Evolutionary conservation across 2,797 vertebrate species (phyloP).

Genomic region (Neosilurus hyrtlii): DNA sequence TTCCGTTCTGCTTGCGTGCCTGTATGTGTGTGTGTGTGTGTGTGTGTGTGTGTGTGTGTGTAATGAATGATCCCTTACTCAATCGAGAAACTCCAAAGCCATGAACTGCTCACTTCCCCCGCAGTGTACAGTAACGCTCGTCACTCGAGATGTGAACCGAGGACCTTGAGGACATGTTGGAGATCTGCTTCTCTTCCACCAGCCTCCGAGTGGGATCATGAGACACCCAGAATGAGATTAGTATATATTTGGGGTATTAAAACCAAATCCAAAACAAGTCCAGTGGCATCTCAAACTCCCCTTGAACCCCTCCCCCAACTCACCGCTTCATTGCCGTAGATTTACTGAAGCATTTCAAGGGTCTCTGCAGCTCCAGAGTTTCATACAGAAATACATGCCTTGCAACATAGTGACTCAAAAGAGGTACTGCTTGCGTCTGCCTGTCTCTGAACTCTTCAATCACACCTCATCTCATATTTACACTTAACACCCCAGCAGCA

Average conservation of each 20-base stretch:
- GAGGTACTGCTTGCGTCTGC: no score
- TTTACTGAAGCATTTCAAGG: no score
- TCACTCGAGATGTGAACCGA: background rate
- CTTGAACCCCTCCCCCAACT: no score
- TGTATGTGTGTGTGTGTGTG: conserved; percentile 2
- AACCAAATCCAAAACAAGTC: background rate
- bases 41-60: background rate
- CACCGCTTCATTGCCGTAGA: no score
- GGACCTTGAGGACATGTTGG: background rate
- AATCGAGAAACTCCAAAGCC: background rate
- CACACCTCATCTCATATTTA: no score
- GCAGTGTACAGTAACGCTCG: background rate
- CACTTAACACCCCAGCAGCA: background rate
- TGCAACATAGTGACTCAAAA: no score
- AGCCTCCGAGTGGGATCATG: background rate
- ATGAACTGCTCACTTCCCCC: background rate
- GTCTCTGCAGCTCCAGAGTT: no score
- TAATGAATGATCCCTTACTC: background rate
- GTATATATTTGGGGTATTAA: background rate
- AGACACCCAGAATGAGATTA: background rate
- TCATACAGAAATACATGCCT: no score
- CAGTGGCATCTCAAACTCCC: no score
- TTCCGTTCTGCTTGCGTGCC: conserved; percentile 5
- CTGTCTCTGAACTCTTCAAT: no score
- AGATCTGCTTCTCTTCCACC: background rate